Conservation (phyloP, 2,888 invertebrate genomes). For the Ypsolopha sequella region DNA sequence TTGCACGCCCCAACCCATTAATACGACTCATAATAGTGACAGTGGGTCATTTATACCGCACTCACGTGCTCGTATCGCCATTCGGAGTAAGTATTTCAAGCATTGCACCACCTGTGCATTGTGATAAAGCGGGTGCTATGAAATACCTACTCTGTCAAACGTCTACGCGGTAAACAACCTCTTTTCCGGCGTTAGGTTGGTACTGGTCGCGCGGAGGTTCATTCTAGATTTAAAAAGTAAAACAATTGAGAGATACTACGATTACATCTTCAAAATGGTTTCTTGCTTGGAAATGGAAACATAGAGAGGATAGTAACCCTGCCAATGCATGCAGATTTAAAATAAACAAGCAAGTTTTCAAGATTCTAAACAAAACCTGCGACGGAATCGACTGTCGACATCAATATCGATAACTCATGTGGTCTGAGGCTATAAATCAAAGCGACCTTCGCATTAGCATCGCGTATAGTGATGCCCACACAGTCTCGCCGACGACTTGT, state of each 20-base stretch:
- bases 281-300: no score
- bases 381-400: slow-evolving; percentile 21
- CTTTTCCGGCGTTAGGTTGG: no score
- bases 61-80: slow-evolving; percentile 4
- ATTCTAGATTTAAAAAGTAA: no score
- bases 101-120: slow-evolving; percentile 1
- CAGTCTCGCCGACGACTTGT: slow-evolving; percentile 37
- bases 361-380: slow-evolving; percentile 25
- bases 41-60: slow-evolving; percentile 1
- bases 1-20: slow-evolving; percentile 1
- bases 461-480: slow-evolving; percentile 62
- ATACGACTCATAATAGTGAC: slow-evolving; percentile 1
- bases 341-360: slow-evolving; percentile 10
- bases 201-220: no score
- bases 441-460: slow-evolving; percentile 29
- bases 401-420: slow-evolving; percentile 59
- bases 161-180: no score
- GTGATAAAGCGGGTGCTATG: background rate
- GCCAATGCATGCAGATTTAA: background rate
- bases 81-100: background rate
- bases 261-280: no score
- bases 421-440: slow-evolving; percentile 63
- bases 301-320: background rate
- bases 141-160: background rate
- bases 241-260: no score